Evolutionary conservation across 2,113 vertebrate species (phyloP).

Genomic region (Plecturocebus donacophilus): DNA sequence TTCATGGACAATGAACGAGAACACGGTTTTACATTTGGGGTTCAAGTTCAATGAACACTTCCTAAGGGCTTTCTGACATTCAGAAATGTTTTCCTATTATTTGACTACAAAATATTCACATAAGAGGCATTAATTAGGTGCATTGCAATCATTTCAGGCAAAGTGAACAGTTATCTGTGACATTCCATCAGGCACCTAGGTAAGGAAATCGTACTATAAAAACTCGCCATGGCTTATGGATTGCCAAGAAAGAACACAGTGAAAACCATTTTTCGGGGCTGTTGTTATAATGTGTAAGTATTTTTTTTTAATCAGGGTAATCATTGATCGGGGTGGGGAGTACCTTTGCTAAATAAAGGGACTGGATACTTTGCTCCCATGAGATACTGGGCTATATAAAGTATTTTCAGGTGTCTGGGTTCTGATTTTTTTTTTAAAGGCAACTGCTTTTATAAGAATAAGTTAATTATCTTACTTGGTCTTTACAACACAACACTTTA

Average conservation of each 20-base stretch:
- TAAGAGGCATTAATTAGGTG: background rate
- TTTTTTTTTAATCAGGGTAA: background rate
- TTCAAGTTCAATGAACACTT: background rate
- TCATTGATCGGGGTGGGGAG: background rate
- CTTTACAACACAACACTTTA: background rate
- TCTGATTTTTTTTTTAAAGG: background rate
- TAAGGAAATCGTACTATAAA: background rate
- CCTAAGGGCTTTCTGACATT: background rate
- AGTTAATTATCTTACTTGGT: background rate
- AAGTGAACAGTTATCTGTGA: background rate
- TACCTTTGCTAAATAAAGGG: background rate
- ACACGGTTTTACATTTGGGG: background rate
- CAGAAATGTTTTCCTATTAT: background rate
- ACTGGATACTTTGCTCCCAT: background rate
- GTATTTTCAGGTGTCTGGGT: background rate
- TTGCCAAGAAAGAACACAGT: constrained; percentile 70
- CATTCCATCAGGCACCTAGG: background rate
- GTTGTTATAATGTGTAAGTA: constrained; percentile 72
- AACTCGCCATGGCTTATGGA: constrained; percentile 61
- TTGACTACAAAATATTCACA: background rate
- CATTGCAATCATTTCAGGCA: constrained; percentile 21
- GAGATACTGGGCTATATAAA: background rate
- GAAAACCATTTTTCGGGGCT: constrained; percentile 54
- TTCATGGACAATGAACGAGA: background rate
- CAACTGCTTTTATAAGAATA: background rate